Evolutionary conservation across 2,113 vertebrate species (phyloP), one percentile per base, ranked within the genome.

Genomic region (Ceuthmochares aereus): DNA sequence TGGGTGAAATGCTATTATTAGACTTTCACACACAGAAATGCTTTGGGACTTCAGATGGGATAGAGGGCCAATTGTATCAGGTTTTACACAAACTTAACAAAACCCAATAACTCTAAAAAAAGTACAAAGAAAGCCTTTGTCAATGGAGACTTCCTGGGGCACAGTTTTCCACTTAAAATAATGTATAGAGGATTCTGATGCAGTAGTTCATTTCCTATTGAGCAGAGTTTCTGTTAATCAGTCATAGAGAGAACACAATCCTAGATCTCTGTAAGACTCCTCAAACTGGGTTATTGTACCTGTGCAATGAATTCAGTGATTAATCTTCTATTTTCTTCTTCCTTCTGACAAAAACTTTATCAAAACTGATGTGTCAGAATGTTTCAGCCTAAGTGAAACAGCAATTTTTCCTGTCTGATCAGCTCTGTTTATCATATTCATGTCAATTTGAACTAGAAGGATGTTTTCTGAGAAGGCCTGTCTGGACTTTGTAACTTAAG

Each of bases 371-470:
- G 30, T 81, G n/a, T 89, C 62, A 79, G 49, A 89, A 73, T 73
- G 32, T 69, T 95, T 84, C 69, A 82, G 40, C 58, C 82, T 82
- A 84, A 82, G 40, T 73, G 54, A 72, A 94, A 87, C n/a, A 68
- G 34, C 26, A 34, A 76, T 72, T 92, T 93, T 85, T 82, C 37
- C 34, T 87, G 20, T 89, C 37, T 75, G 36, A 82, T 55, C 8
- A 4, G n/a, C 37, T 83, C 32, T 84, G 84, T 95, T 96, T 86
- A 78, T 84, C 60, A 64, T 1, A 1, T 64, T 82, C 47, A 47
- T 43, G 52, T 75, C 72, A 93, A 75, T 82, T 81, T 87, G 40
- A 68, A 75, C 43, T 52, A 43, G 40, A 0, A 1, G 34, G 47
- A 94, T 43, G 23, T 87, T 84, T 84, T 95, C 60, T 78, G 49